Evolutionary conservation across 2,797 vertebrate species (phyloP), one percentile per base, ranked within the genome.

Genomic region (Prunella strophiata): DNA sequence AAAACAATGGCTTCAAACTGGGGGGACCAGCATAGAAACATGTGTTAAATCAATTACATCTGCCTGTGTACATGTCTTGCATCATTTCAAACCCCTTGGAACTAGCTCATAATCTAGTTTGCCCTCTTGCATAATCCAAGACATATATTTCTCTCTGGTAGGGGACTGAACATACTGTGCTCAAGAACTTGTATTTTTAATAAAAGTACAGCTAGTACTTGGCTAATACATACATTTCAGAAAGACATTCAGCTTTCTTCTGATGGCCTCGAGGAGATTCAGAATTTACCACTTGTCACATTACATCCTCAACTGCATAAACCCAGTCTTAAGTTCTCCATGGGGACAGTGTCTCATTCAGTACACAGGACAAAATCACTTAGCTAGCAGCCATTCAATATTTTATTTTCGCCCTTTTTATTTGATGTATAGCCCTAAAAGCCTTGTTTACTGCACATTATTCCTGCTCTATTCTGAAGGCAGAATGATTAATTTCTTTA

Each of bases 401-500:
- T 92, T 93, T 96, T 66, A 71, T 81, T 87, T 94, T 95, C 16
- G 13, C 94, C 89, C 89, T 93, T 94, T 96, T 78, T 81, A 43
- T 93, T 88, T 72, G 70, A 86, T 86, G 89, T 57, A 88, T 73
- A 95, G 73, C 55, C 86, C 67, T 94, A 85, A 87, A 93, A 92
- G 66, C 62, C 91, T 91, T 96, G 87, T 96, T 96, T 93, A 92
- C 68, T 66, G 92, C 73, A 88, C 51, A 83, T 75, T 83, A 96
- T 91, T 93, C 72, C 63, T 88, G 58, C 72, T 89, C 75, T 88
- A 54, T 87, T 97, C 91, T 88, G 89, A 89, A 93, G 87, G 76
- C 81, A 93, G 85, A 93, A 94, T 88, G 89, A 96, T 95, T 96
- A 89, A 96, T 88, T 92, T 91, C 92, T 91, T 89, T 72, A 89